A percentile compares a stretch with the other conserved stretches of the same genome.
phyloP scores from a whole-genome alignment of 92 coral and sea anemone genomes.

The Blastomussa wellsi region DNA sequence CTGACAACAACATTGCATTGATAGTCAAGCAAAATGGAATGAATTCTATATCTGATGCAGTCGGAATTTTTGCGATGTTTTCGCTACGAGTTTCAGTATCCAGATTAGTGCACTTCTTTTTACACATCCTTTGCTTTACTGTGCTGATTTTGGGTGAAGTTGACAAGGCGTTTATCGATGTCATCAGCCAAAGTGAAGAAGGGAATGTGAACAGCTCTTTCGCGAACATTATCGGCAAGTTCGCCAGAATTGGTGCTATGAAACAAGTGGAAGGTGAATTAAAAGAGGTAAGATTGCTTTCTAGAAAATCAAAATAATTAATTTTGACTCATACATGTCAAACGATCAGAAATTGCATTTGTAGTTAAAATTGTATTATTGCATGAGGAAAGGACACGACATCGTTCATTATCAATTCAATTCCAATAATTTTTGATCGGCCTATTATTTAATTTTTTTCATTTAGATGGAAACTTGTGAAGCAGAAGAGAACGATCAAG shows the following conservation, averaged over 20 bases:
- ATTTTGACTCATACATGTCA: not conserved
- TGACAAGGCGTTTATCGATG: conserved; percentile 59
- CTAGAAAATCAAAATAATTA: not conserved
- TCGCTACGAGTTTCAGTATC: conserved; percentile 35
- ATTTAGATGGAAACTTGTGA: conserved; percentile 33
- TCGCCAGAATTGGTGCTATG: conserved; percentile 65
- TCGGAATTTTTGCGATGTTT: conserved; percentile 5
- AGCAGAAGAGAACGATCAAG: conserved; percentile 27
- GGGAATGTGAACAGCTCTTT: conserved; percentile 43
- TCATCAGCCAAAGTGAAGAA: conserved; percentile 38
- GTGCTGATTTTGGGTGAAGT: conserved; percentile 39
- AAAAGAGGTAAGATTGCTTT: conserved; percentile 41
- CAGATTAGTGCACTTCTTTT: conserved; percentile 19
- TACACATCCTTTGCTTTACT: conserved; percentile 42
- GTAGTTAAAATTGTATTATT: no score
- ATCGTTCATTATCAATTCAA: not conserved
- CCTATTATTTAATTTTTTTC: not conserved
- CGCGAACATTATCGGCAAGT: conserved; percentile 50
- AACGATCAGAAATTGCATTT: not conserved
- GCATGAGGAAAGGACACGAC: no score
- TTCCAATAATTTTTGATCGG: not conserved
- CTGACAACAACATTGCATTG: not conserved
- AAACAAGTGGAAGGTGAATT: conserved; percentile 58
- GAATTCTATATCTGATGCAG: not conserved
- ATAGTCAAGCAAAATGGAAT: conserved; percentile 6